A percentile compares a stretch with the other conserved stretches of the same genome.
Evolutionary conservation across 2,888 invertebrate species (phyloP).

Genomic region (Zygothrica quintamaculata): DNA sequence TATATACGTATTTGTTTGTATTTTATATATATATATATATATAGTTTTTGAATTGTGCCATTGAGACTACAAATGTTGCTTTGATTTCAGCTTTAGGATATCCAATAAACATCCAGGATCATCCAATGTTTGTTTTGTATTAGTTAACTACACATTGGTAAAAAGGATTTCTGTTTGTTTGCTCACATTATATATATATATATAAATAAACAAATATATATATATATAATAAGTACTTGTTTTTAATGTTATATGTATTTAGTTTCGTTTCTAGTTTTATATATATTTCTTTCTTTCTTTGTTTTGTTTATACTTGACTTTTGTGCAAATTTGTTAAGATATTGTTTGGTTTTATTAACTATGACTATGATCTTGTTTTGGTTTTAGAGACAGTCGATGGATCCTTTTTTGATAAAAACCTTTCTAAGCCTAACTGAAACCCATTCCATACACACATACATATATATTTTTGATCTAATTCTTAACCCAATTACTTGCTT

Average conservation of each 20-base stretch:
- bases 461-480: slow-evolving; percentile 1
- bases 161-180: slow-evolving; percentile 45
- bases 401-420: slow-evolving; percentile 3
- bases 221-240: slow-evolving; percentile 7
- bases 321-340: slow-evolving; percentile 58
- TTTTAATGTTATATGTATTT: slow-evolving; percentile 34
- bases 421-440: slow-evolving; percentile 19
- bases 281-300: not conserved
- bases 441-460: too few relatives aligned
- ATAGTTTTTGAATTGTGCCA: slow-evolving; percentile 53
- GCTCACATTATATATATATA: slow-evolving; percentile 29
- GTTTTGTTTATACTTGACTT: slow-evolving; percentile 36
- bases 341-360: slow-evolving; percentile 14
- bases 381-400: slow-evolving; percentile 43
- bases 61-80: slow-evolving; percentile 68
- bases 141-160: slow-evolving; percentile 57
- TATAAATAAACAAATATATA: too few relatives aligned
- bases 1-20: slow-evolving; percentile 9
- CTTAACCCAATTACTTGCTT: slow-evolving; percentile 6
- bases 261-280: slow-evolving; percentile 31
- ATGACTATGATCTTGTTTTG: not conserved
- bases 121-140: slow-evolving; percentile 24
- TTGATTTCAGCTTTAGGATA: slow-evolving; percentile 71
- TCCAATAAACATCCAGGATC: not conserved
- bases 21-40: slow-evolving; percentile 33